Evolutionary conservation across 2,797 vertebrate genomes (phyloP), one percentile per base, ranked within the genome.

Genomic region (Sebastes oblongus): DNA sequence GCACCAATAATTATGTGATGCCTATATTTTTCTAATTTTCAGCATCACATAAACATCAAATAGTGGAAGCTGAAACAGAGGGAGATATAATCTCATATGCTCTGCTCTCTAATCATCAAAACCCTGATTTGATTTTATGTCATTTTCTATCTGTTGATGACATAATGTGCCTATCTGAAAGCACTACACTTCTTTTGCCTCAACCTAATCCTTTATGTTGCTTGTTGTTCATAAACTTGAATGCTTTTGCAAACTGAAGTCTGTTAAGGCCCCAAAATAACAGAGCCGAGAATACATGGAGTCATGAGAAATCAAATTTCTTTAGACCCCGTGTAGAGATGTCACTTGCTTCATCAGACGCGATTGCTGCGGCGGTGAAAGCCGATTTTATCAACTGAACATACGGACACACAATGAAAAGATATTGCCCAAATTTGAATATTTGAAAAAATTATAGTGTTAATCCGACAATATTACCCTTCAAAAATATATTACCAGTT

Each of bases 391-490:
- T 68, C 46, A 94, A n/a, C 62, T 60, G 56, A 8, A 88, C 7
- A 66, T 91, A 91, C 9, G 93, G 87, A 77, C 32, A 61, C 16
- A 82, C 62, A 69, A 86, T 89, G 72, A 67, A 91, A 56, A 25
- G 55, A 13, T 8, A 13, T 56, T 56, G 22, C 6, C 24, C 12
- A 14, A 6, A 42, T 56, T 6, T 56, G 12, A 14, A 13, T 25
- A 25, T 25, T 56, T 56, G 55, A 56, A 14, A 13, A 14, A 56
- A 32, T 25, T 2, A 25, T 56, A 16, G 14, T 42, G 39, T 25
- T 56, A 14, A 14, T 14, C 13, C 39, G 6, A 16, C 39, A 25
- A 24, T 25, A 56, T 25, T 56, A 25, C 54, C 54, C 22, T 55
- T 24, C 22, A 55, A 24, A 55, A 24, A 6, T 55, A 24, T 12